Conservation (phyloP, 2,113 vertebrate species). For the Peromyscus maniculatus region DNA sequence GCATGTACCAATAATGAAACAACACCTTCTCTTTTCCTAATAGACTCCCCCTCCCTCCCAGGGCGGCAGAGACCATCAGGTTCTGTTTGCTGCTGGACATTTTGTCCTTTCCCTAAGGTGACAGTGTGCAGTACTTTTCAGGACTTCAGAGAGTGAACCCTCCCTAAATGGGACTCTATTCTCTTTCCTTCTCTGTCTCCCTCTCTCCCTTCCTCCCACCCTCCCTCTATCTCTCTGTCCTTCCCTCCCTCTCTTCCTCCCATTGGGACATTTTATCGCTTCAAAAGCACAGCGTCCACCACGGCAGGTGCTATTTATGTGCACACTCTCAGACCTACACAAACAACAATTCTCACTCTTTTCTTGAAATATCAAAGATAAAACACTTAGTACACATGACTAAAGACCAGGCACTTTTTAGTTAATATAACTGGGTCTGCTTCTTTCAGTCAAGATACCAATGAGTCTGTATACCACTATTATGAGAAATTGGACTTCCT, state of each 20-base stretch:
- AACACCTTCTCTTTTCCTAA: conserved; percentile 54
- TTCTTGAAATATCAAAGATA: conserved; percentile 57
- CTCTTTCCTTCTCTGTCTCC: background rate
- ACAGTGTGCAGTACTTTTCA: conserved; percentile 47
- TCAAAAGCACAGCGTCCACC: conserved; percentile 57
- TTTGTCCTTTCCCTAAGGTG: conserved; percentile 70
- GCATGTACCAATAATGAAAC: conserved; percentile 67
- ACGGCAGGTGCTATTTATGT: conserved; percentile 32
- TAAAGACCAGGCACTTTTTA: conserved; percentile 9
- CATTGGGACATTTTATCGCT: conserved; percentile 60
- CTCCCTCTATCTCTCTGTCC: background rate
- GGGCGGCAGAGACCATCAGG: conserved; percentile 54
- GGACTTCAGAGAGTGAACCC: conserved; percentile 64
- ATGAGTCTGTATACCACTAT: conserved; percentile 11
- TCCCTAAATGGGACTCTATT: conserved; percentile 48
- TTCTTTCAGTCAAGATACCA: conserved; percentile 46
- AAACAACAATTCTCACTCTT: conserved; percentile 47
- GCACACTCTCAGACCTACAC: background rate
- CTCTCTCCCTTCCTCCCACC: no score
- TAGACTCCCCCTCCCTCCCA: background rate
- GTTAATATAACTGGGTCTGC: background rate
- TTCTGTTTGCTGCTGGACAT: conserved; percentile 69
- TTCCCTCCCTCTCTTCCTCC: background rate
- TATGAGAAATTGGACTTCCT: conserved; percentile 21
- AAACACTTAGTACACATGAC: conserved; percentile 33